phyloP scores from a whole-genome alignment of 2,797 vertebrate genomes.

The Diplodus sargus region DNA sequence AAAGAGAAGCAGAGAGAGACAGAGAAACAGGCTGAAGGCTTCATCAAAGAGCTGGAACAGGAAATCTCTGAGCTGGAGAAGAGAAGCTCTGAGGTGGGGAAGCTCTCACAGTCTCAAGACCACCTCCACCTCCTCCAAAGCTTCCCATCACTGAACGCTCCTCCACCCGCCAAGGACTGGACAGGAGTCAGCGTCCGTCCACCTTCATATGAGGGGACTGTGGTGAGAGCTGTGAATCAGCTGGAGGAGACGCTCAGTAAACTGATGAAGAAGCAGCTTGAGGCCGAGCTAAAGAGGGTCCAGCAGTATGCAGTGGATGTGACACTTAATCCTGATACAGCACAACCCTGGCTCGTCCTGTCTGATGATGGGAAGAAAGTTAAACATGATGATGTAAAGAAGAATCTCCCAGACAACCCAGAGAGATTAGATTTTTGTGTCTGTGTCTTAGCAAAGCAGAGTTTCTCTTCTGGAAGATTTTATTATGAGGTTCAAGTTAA shows the following conservation, averaged over 20 bases:
- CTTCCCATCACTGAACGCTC: too few relatives aligned
- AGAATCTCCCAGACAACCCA: too few relatives aligned
- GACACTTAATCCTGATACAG: neutral
- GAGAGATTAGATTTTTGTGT: accelerated
- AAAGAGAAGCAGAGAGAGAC: too few relatives aligned
- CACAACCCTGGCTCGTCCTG: accelerated
- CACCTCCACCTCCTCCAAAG: too few relatives aligned
- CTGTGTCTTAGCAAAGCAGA: neutral
- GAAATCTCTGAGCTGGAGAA: too few relatives aligned
- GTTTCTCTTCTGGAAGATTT: neutral
- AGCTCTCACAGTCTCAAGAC: neutral
- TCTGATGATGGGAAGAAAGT: neutral
- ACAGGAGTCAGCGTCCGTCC: too few relatives aligned
- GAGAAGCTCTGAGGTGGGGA: neutral
- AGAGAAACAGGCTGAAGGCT: too few relatives aligned
- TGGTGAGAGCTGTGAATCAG: neutral
- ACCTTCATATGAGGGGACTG: too few relatives aligned
- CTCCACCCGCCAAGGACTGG: too few relatives aligned
- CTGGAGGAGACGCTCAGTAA: neutral
- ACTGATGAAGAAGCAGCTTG: neutral
- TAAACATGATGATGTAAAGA: accelerated
- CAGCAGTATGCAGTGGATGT: neutral
- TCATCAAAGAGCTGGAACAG: neutral
- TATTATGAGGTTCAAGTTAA: neutral
- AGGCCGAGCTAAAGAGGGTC: neutral